Evolutionary conservation across 92 coral and sea anemone genomes (phyloP).

Genomic region (Micromussa lordhowensis): DNA sequence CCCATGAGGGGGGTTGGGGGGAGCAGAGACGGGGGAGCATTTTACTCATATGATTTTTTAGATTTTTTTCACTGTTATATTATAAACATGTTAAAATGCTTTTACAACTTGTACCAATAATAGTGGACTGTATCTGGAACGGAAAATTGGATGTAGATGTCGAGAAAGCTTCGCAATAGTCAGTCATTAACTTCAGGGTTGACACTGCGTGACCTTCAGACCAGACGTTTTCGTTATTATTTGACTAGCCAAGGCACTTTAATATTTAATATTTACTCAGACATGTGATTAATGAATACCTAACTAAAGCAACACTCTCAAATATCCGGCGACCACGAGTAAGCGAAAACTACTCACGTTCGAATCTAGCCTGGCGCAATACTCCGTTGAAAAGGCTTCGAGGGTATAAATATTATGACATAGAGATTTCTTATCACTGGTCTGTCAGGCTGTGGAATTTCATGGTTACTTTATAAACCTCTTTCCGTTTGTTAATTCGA

Average conservation of each 20-base stretch:
- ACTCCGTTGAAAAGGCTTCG: background rate
- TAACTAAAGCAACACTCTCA: background rate
- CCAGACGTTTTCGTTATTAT: background rate
- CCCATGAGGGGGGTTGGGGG: too few species aligned
- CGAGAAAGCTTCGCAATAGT: too few species aligned
- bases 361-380: background rate
- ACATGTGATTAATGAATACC: constrained; percentile 22
- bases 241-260: constrained; percentile 1
- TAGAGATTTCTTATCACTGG: background rate
- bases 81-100: too few species aligned
- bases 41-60: too few species aligned
- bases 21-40: too few species aligned
- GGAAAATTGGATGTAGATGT: too few species aligned
- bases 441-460: background rate
- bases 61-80: too few species aligned
- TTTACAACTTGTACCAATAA: too few species aligned
- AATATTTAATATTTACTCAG: background rate
- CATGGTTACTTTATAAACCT: background rate
- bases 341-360: background rate
- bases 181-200: too few species aligned
- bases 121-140: too few species aligned
- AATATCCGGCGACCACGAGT: constrained; percentile 17
- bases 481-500: background rate
- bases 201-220: background rate
- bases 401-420: background rate